phyloP scores from a whole-genome alignment of 2,113 vertebrate genomes.

The Sorex fumeus region DNA sequence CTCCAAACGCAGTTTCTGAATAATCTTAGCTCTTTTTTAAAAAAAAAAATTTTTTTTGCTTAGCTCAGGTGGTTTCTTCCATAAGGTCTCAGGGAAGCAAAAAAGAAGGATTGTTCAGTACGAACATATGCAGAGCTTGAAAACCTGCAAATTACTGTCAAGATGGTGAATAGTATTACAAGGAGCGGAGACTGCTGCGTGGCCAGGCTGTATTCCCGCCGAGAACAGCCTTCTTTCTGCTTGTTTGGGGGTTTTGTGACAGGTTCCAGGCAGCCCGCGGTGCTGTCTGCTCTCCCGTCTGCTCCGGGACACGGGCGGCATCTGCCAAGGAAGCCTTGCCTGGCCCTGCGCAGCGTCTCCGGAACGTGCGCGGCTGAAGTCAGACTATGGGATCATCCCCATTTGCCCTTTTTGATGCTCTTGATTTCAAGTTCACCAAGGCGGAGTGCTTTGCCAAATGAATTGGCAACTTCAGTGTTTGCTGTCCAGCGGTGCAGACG shows the following conservation, averaged over 20 bases:
- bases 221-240: constrained; percentile 55
- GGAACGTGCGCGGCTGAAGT: not conserved
- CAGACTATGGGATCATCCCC: constrained; percentile 45
- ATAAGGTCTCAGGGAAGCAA: constrained; percentile 30
- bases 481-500: not conserved
- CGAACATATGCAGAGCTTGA: constrained; percentile 59
- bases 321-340: constrained; percentile 49
- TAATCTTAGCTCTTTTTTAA: not conserved
- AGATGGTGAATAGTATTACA: constrained; percentile 57
- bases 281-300: constrained; percentile 34
- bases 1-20: constrained; percentile 47
- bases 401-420: constrained; percentile 41
- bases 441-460: constrained; percentile 33
- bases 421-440: constrained; percentile 56
- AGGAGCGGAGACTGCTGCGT: constrained; percentile 25
- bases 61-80: not conserved
- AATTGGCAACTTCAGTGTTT: not conserved
- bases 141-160: constrained; percentile 76
- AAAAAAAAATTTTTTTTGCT: constrained; percentile 24
- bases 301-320: not conserved
- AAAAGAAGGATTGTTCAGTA: constrained; percentile 60
- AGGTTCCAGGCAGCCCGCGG: constrained; percentile 58
- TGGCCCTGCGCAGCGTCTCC: not conserved
- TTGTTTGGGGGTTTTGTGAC: constrained; percentile 73
- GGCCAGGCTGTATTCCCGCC: not conserved